Base-by-base conservation (phyloP, 2,797 vertebrate species). In the Paedocypris micromegethes region DNA sequence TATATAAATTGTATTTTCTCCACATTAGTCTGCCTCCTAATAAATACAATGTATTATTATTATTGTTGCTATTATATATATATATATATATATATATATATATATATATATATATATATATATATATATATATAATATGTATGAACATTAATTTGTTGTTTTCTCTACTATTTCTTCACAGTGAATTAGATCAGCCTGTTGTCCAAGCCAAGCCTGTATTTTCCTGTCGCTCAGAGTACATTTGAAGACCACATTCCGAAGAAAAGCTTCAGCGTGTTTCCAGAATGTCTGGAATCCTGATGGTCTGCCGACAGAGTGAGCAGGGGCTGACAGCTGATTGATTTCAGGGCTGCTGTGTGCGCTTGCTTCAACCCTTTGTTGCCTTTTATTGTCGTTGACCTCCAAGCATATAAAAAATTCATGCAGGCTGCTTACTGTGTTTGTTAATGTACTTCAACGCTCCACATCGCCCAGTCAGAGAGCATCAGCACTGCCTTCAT, bases 381-480 rank as follows among this genome's bases (percentile, higher is more conserved):
- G 75, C 85, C 75, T 86, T 81, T 80, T 76, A 75, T 83, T 86
- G 83, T 83, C 71, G 79, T 80, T 73, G 72, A 75, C 79, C 80
- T 78, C 72, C 69, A 63, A 79, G 79, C 80, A 83, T 78, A 89
- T 87, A 80, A 87, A 88, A 86, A 73, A 90, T 88, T 87, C 81
- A 88, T 87, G 80, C 7, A 43, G 75, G 56, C 64, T 77, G 75
- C 77, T 75, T 78, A 75, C 75, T 74, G 59, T 83, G 74, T 79
- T 78, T 81, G 78, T 83, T 83, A 78, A 83, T 83, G 80, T 85
- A 80, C 80, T 80, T 82, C 78, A 84, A 82, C 4, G 75, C 70
- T 63, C 64, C 64, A 76, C 75, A 62, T 67, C 51, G 66, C 73
- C 62, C 57, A 65, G 50, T 66, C 57, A 70, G 67, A 66, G 65